Evolutionary conservation across 1,140 invertebrate genomes (phyloP), one percentile per base, ranked within the genome.

Genomic region (Drosophila fuyamai): DNA sequence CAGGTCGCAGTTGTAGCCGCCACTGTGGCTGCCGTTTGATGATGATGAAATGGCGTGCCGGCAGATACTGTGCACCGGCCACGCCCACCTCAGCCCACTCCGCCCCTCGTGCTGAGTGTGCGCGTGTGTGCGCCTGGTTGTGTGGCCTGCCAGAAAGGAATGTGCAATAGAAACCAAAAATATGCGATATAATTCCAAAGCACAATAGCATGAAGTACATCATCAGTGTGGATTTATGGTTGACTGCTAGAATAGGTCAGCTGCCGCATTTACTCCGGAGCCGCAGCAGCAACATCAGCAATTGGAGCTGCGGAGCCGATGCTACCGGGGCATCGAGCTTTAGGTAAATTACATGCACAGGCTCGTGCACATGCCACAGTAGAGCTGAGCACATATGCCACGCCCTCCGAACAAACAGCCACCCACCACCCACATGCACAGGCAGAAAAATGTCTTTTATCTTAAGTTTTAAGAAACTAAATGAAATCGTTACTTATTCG

Each of bases 131-230:
- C 43, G 32, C 27, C 5, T 62, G 46, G 51, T 56, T 50, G 60
- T 14, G 48, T 63, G 53, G 83, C 79, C 86, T 72, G 84, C 76
- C 74, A 89, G 80, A 81, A 89, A 71, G 84, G 84, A 88, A 88
- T 88, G 84, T 88, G 84, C 84, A 88, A 88, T 88, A 88, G 84
- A 89, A 88, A 88, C 84, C 84, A 89, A 88, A 88, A 88, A 88
- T 88, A 88, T 88, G 84, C 84, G 84, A 88, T 88, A 88, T 88
- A 88, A 88, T 88, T 89, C 84, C 84, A 78, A 80, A 88, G 84
- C 84, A 88, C 84, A 88, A 88, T 88, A 88, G 84, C 84, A 88
- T 88, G 80, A 88, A 88, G 84, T 88, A 84, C 84, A 88, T 88
- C 84, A 88, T 88, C 84, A 88, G 84, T 88, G 84, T 88, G 81